phyloP scores from a whole-genome alignment of 2,797 vertebrate genomes.

The Eulemur rubriventer region DNA sequence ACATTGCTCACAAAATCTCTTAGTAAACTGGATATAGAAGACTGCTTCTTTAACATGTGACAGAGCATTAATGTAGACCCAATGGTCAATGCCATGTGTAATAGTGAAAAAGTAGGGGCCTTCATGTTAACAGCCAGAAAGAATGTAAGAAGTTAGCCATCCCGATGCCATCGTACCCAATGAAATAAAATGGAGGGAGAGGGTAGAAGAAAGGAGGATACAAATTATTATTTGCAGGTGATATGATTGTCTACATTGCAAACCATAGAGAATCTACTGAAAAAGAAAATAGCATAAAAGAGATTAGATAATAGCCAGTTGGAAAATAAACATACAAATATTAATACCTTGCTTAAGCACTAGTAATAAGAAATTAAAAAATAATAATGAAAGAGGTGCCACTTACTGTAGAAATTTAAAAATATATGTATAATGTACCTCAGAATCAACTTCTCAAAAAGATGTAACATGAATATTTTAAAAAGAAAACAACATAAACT shows the following conservation, averaged over 20 bases:
- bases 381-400: background rate
- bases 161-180: background rate
- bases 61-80: background rate
- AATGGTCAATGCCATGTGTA: background rate
- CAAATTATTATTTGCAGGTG: background rate
- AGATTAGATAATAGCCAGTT: background rate
- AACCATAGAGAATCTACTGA: background rate
- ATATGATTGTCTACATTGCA: background rate
- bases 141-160: background rate
- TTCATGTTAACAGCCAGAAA: background rate
- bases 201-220: background rate
- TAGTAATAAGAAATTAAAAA: background rate
- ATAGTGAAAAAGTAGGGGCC: background rate
- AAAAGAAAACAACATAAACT: background rate
- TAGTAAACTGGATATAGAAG: background rate
- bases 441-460: background rate
- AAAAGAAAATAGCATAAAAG: background rate
- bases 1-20: background rate
- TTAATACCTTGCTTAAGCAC: background rate
- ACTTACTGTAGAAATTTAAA: background rate
- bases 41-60: background rate
- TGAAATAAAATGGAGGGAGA: background rate
- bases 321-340: background rate
- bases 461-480: background rate
- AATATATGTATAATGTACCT: background rate